Evolutionary conservation across 2,888 invertebrate species (phyloP).

Genomic region (Hololepta plana): DNA sequence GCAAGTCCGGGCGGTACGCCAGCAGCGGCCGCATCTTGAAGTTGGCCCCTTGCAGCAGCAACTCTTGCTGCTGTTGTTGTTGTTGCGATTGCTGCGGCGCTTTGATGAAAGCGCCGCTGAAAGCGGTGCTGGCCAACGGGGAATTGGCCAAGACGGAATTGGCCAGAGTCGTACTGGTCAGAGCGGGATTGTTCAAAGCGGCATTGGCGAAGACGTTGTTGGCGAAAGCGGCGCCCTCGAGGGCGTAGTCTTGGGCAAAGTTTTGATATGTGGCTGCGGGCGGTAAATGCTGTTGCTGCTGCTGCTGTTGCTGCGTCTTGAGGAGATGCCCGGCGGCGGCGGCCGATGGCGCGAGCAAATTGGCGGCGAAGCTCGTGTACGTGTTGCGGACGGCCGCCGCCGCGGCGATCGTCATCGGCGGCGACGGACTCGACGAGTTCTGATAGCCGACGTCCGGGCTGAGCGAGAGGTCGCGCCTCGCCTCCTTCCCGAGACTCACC

Average conservation of each 20-base stretch:
- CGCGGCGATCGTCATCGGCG: constrained; percentile 52
- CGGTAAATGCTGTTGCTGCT: no score
- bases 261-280: constrained; percentile 25
- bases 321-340: no score
- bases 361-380: constrained; percentile 27
- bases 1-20: constrained; percentile 36
- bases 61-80: constrained; percentile 12
- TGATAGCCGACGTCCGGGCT: constrained; percentile 66
- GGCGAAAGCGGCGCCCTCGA: constrained; percentile 25
- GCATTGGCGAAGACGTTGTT: constrained; percentile 27
- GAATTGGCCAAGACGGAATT: no score
- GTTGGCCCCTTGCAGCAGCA: constrained; percentile 25
- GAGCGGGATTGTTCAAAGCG: constrained; percentile 19
- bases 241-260: constrained; percentile 31
- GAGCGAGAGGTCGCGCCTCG: constrained; percentile 38
- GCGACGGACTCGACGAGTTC: constrained; percentile 59
- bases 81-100: constrained; percentile 15
- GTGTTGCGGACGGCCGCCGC: constrained; percentile 30
- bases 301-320: constrained; percentile 29
- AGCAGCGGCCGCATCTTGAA: constrained; percentile 34
- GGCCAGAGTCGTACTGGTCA: constrained; percentile 24
- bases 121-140: no score
- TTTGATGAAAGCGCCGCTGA: constrained; percentile 1
- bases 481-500: constrained; percentile 34
- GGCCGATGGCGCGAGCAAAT: constrained; percentile 31